phyloP scores from a whole-genome alignment of 1,140 invertebrate genomes.

The roundworm (Caenorhabditis elegans) region WBcel235 BX284605.5:5705001-5705500 shows the following conservation, averaged over 20 bases:
- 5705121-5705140: too few species aligned
- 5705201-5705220: conserved; percentile 18
- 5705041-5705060: conserved; percentile 14
- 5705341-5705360: too few species aligned
- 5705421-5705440: too few species aligned
- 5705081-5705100: conserved; percentile 13
- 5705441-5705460: too few species aligned
- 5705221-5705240: not conserved
- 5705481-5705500: too few species aligned
- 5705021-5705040: not conserved
- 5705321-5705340: too few species aligned
- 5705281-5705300: too few species aligned
- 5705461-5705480: too few species aligned
- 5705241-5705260: not conserved
- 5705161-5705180: conserved; percentile 2
- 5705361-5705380: too few species aligned
- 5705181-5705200: conserved; percentile 27
- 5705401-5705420: not conserved
- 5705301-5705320: too few species aligned
- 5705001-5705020: conserved; percentile 17
- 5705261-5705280: too few species aligned
- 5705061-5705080: not conserved
- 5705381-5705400: too few species aligned
- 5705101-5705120: conserved; percentile 7
- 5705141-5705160: not conserved